Evolutionary conservation across 2,888 invertebrate species (phyloP), one percentile per base, ranked within the genome.

Genomic region (Uropetala carovei): DNA sequence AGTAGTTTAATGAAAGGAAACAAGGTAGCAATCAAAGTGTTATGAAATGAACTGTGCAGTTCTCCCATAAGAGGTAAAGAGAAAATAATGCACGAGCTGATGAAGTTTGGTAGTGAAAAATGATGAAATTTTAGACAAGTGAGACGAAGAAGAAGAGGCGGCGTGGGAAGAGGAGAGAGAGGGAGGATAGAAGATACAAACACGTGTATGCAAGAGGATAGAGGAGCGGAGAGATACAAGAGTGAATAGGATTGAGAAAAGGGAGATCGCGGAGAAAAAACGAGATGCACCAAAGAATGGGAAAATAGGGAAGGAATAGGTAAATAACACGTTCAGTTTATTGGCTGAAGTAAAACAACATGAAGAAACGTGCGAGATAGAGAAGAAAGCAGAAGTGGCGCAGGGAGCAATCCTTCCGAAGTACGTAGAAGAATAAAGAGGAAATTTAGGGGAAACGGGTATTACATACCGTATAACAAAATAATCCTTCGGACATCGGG

Each of bases 41-140:
- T 75, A 75, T 22, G 75, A 75, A 75, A 75, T 27, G 27, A 22
- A 75, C 22, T 13, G 75, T 43, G 5, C 75, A 75, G 27, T 75
- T 75, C n/a, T 27, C n/a, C 22, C 22, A 7, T 22, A n/a, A n/a
- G 75, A 75, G 22, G 22, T 75, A 89, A 64, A 89, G 64, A 43
- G 89, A 64, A 89, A 89, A 89, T 89, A 89, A 68, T 64, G 89
- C 43, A 64, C 30, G 89, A 58, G 43, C 30, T 64, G 60, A 18
- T 43, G 30, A 64, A 56, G 89, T 18, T 60, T 18, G 64, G 89
- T 16, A 60, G 43, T 68, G 75, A 43, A 43, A 89, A 64, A 64
- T 43, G 43, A 89, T 64, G 43, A 64, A 89, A 64, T n/a, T n/a
- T n/a, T n/a, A n/a, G n/a, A n/a, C n/a, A n/a, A n/a, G n/a, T n/a